phyloP scores from a whole-genome alignment of 2,797 vertebrate genomes.

The Champsocephalus esox region DNA sequence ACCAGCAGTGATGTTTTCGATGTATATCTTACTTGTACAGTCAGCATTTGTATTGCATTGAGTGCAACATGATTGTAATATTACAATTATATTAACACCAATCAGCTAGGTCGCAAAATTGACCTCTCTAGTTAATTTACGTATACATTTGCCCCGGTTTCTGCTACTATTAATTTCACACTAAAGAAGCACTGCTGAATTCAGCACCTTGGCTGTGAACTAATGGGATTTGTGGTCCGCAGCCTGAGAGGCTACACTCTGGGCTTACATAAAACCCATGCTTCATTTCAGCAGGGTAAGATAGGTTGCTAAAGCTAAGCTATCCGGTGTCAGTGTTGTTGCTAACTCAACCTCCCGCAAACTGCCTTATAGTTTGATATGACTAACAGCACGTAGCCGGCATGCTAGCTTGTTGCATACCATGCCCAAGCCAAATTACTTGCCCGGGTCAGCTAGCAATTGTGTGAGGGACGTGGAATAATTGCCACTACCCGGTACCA shows the following conservation, averaged over 20 bases:
- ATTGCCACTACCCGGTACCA: neutral
- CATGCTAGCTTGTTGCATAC: neutral
- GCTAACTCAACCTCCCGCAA: conserved; percentile 27
- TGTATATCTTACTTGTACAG: neutral
- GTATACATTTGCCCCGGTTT: too few relatives aligned
- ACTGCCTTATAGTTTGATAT: neutral
- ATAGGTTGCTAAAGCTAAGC: conserved; percentile 51
- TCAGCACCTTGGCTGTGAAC: neutral
- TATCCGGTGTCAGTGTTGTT: conserved; percentile 16
- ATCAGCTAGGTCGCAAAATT: too few relatives aligned
- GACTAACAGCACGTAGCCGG: neutral
- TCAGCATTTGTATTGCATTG: neutral
- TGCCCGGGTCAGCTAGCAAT: neutral
- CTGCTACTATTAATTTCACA: neutral
- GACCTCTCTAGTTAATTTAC: neutral
- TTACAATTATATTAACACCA: too few relatives aligned
- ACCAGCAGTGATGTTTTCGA: too few relatives aligned
- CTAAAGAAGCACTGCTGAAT: neutral
- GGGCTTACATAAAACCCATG: accelerated
- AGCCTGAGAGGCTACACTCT: conserved; percentile 43
- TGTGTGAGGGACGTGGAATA: conserved; percentile 7
- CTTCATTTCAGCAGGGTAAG: conserved; percentile 1
- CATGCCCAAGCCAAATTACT: conserved; percentile 6
- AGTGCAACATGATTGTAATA: neutral
- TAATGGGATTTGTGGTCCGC: neutral